These are phyloP conservation scores for Pachycephala philippinensis DNA, from an alignment of 2,113 vertebrate genomes.

Conservation along the genomic window DNA sequence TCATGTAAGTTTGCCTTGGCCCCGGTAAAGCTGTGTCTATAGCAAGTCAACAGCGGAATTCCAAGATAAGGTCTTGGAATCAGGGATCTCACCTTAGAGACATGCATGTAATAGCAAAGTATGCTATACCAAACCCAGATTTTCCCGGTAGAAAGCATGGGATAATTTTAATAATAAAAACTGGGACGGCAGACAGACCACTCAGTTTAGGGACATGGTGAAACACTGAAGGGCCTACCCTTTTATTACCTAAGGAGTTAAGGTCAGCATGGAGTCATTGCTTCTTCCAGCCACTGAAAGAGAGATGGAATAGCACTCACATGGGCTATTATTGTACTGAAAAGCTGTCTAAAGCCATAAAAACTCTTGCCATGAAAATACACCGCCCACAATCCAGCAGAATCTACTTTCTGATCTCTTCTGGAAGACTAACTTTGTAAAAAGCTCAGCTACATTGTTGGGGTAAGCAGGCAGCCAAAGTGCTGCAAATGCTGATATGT, in stretches of 20 bases:
- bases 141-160: neutral
- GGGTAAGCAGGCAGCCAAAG: neutral
- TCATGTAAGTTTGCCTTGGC: neutral
- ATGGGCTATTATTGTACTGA: neutral
- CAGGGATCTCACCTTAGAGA: neutral
- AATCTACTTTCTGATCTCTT: slow-evolving; percentile 35
- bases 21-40: neutral
- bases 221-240: fast-evolving
- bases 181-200: neutral
- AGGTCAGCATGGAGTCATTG: neutral
- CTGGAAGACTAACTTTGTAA: slow-evolving; percentile 33
- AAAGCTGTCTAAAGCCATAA: neutral
- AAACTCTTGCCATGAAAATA: neutral
- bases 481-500: neutral
- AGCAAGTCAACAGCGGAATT: neutral
- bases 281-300: neutral
- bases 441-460: neutral
- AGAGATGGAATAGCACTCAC: neutral
- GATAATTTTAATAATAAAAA: neutral
- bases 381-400: neutral
- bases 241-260: neutral
- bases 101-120: neutral
- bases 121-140: neutral
- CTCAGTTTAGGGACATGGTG: neutral
- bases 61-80: neutral